Evolutionary conservation across 2,113 vertebrate species (phyloP).

Genomic region (Cryptoleucopteryx plumbea): DNA sequence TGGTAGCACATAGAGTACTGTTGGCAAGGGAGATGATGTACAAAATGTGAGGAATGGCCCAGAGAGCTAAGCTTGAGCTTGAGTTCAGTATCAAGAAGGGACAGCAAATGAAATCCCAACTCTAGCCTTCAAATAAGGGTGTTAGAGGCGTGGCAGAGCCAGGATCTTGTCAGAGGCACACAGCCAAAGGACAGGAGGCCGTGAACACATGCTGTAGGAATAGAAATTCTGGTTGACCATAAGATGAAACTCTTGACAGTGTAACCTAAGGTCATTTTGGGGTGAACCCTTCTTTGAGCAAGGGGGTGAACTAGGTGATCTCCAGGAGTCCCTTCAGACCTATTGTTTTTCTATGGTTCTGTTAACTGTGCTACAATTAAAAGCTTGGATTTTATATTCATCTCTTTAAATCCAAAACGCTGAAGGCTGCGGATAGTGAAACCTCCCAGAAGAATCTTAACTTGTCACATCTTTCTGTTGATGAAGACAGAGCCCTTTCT

Average conservation of each 20-base stretch:
- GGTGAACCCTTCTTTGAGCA: neutral
- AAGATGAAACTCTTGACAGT: neutral
- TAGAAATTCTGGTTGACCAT: neutral
- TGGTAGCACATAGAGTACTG: neutral
- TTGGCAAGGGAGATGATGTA: too few relatives aligned
- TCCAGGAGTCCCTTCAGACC: neutral
- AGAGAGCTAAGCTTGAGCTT: neutral
- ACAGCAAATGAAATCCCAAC: neutral
- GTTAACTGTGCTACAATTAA: neutral
- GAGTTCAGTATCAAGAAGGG: neutral
- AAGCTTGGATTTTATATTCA: neutral
- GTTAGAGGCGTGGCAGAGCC: neutral
- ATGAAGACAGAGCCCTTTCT: neutral
- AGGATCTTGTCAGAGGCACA: neutral
- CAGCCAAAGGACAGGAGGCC: neutral
- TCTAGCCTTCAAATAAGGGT: neutral
- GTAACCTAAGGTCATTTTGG: neutral
- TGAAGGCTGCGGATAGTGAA: neutral
- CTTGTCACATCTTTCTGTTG: neutral
- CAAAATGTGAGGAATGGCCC: neutral
- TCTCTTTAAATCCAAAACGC: neutral
- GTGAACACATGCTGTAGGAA: fast-evolving
- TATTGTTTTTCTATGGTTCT: neutral
- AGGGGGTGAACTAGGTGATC: neutral
- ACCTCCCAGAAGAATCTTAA: neutral